Evolutionary conservation across 2,888 invertebrate species (phyloP).

Genomic region (Drosophila acutilabella): DNA sequence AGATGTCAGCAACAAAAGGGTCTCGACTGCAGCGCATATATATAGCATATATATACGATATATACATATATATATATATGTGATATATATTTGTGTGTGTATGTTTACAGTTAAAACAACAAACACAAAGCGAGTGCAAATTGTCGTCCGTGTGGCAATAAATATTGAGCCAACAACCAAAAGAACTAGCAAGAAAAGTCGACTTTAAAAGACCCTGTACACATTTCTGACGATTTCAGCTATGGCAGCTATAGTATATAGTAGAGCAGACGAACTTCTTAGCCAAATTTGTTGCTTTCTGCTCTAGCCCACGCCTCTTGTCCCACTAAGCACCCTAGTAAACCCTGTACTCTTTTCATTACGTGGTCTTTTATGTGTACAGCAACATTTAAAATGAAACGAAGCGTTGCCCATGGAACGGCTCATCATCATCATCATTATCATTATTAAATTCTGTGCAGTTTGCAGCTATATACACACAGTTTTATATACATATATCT

Average conservation of each 20-base stretch:
- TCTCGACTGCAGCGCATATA: constrained; percentile 14
- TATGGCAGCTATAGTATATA: too few species aligned
- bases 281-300: too few species aligned
- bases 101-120: constrained; percentile 69
- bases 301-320: too few species aligned
- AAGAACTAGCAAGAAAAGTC: neutral
- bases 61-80: too few species aligned
- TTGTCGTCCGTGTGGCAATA: constrained; percentile 63
- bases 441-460: constrained; percentile 50
- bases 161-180: constrained; percentile 54
- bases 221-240: too few species aligned
- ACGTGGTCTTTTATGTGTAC: neutral
- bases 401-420: constrained; percentile 51
- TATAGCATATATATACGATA: too few species aligned
- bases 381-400: constrained; percentile 40
- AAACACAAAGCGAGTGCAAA: constrained; percentile 40
- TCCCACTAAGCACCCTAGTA: too few species aligned
- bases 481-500: constrained; percentile 9
- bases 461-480: constrained; percentile 34
- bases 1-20: constrained; percentile 40
- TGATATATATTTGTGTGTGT: constrained; percentile 20
- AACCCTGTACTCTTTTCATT: too few species aligned
- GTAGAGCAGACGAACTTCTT: too few species aligned
- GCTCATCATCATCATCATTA: constrained; percentile 28
- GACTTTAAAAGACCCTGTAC: too few species aligned